A percentile compares a stretch with the other conserved stretches of the same genome.
phyloP scores from a whole-genome alignment of 2,113 vertebrate species.

The Syrrhaptes paradoxus region DNA sequence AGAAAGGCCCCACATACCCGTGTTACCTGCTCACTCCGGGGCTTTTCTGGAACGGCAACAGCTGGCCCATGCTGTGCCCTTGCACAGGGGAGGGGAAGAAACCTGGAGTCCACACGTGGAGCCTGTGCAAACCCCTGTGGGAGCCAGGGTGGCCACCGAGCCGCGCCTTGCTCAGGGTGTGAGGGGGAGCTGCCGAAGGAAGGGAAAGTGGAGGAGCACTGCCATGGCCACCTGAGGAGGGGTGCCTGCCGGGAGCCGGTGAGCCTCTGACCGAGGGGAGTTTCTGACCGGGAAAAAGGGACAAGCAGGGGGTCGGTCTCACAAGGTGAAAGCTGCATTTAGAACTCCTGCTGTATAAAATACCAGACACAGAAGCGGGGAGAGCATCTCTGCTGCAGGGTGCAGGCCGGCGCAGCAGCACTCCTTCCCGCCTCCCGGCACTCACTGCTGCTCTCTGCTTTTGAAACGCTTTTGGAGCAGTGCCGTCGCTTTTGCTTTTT shows the following conservation, averaged over 20 bases:
- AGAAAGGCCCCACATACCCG: neutral
- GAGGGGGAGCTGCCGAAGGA: accelerated
- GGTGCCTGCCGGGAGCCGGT: accelerated
- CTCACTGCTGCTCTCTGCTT: too few species aligned
- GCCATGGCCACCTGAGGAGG: neutral
- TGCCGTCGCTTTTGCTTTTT: accelerated
- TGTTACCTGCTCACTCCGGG: neutral
- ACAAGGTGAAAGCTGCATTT: too few species aligned
- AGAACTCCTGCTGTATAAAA: neutral
- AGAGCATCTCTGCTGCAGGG: accelerated
- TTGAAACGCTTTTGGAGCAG: neutral
- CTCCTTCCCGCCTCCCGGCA: neutral
- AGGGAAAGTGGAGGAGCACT: accelerated
- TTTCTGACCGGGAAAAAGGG: neutral
- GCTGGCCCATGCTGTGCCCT: neutral
- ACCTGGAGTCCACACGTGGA: neutral
- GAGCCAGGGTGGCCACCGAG: neutral
- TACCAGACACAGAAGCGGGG: too few species aligned
- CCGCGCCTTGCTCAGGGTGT: too few species aligned
- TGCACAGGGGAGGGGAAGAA: neutral
- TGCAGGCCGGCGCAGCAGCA: accelerated
- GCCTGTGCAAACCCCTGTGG: neutral
- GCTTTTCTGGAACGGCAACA: neutral
- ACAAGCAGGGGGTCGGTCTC: neutral
- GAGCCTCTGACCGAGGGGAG: too few species aligned